phyloP scores from a whole-genome alignment of 2,888 invertebrate genomes.

The Octonoba sinensis region DNA sequence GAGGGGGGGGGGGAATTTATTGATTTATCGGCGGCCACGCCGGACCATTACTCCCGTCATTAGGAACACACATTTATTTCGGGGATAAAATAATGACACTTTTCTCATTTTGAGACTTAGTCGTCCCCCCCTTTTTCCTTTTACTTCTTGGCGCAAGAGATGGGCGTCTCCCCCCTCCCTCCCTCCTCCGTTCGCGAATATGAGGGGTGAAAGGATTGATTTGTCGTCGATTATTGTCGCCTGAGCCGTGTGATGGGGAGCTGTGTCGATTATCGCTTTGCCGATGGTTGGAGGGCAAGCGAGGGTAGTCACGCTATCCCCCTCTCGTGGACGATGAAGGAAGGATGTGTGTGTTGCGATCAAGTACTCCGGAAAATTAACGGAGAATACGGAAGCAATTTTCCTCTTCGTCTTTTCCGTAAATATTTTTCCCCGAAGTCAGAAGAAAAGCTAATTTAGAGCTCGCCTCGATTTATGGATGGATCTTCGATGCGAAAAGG shows the following conservation, averaged over 20 bases:
- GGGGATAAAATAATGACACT: slow-evolving; percentile 64
- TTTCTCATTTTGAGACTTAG: slow-evolving; percentile 59
- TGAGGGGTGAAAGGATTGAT: slow-evolving; percentile 57
- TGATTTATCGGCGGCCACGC: slow-evolving; percentile 61
- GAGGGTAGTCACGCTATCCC: slow-evolving; percentile 26
- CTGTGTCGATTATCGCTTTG: slow-evolving; percentile 60
- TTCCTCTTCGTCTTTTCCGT: too few species aligned
- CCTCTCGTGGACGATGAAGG: not conserved
- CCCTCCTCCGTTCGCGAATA: not conserved
- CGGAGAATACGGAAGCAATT: too few species aligned
- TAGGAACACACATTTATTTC: slow-evolving; percentile 63
- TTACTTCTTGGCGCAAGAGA: slow-evolving; percentile 48
- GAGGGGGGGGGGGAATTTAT: slow-evolving; percentile 21
- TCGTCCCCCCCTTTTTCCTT: not conserved
- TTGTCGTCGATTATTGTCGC: slow-evolving; percentile 64
- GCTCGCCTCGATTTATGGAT: too few species aligned
- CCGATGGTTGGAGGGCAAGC: slow-evolving; percentile 30
- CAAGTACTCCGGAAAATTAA: too few species aligned
- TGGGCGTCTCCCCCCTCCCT: slow-evolving; percentile 6
- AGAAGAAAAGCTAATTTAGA: too few species aligned
- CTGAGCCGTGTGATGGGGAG: slow-evolving; percentile 38
- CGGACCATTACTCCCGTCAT: slow-evolving; percentile 62
- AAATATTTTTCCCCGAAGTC: too few species aligned
- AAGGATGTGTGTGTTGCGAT: too few species aligned
- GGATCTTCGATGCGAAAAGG: too few species aligned